Evolutionary conservation across 2,888 invertebrate genomes (phyloP), one percentile per base, ranked within the genome.

Genomic region (Aromia moschata): DNA sequence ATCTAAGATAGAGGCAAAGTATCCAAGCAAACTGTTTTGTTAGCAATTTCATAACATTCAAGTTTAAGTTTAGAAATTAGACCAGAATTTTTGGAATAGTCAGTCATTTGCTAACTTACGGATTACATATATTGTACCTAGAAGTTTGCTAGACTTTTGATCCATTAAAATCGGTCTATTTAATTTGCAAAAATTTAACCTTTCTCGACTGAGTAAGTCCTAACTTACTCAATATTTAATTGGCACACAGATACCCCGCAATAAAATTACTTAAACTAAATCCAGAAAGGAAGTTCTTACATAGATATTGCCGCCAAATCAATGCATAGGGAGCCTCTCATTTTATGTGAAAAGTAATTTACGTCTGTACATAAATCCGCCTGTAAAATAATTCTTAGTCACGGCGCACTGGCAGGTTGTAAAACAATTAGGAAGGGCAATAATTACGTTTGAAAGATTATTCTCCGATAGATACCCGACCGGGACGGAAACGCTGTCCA

Each of bases 381-480:
- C 17, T 40, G 44, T 44, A 15, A 44, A 44, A 25, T 44, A 44
- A 44, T 44, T 44, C 30, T 44, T 44, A 31, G 31, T 36, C 37
- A 37, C 15, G 40, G 14, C 37, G 14, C 14, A 16, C 40, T 40
- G 40, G 40, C 16, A 40, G 15, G 40, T 33, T 33, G 33, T 46
- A 46, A 15, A 46, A 15, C 33, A 36, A 47, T 37, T 36, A 36
- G 12, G 36, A 15, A 31, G 14, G 31, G 45, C 31, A 45, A 45
- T 31, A 45, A 45, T 45, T 45, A 9, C 45, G 15, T 45, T 45
- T 45, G 45, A 45, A 47, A 46, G 2, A 46, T 46, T 44, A 44
- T 44, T 20, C 25, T 44, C 11, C 33, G 10, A 17, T 17, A 16
- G 17, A 36, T 47, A 12, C 31, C 11, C 31, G 14, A 10, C 7